Conservation (phyloP, 2,888 invertebrate species). For the Andricus curvator region DNA sequence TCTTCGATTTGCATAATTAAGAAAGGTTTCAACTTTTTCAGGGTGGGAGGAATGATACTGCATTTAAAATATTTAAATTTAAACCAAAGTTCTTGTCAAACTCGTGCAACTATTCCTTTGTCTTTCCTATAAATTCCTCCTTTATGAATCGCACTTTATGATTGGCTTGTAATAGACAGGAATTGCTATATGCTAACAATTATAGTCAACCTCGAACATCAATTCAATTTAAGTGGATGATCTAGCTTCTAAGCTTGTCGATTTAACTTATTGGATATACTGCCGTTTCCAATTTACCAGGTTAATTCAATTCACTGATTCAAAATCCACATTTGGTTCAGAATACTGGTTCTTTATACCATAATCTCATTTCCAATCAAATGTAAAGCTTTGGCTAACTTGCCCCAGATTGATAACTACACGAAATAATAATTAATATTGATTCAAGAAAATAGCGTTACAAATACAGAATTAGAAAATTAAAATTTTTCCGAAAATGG, state of each 20-base stretch:
- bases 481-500: no score
- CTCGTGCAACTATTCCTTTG: no score
- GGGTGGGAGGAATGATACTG: neutral
- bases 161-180: no score
- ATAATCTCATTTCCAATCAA: neutral
- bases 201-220: neutral
- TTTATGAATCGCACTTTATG: no score
- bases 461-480: no score
- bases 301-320: neutral
- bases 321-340: neutral
- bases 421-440: no score
- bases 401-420: neutral
- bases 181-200: neutral
- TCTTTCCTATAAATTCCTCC: no score
- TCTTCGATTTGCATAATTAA: neutral
- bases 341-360: neutral
- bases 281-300: neutral
- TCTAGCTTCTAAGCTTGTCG: neutral
- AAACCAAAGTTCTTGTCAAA: no score
- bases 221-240: neutral
- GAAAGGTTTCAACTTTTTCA: neutral
- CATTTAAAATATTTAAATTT: no score
- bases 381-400: neutral
- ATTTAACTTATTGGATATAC: neutral
- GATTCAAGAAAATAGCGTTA: no score